Evolutionary conservation across 2,888 invertebrate species (phyloP), one percentile per base, ranked within the genome.

Genomic region (Cryptus armator): DNA sequence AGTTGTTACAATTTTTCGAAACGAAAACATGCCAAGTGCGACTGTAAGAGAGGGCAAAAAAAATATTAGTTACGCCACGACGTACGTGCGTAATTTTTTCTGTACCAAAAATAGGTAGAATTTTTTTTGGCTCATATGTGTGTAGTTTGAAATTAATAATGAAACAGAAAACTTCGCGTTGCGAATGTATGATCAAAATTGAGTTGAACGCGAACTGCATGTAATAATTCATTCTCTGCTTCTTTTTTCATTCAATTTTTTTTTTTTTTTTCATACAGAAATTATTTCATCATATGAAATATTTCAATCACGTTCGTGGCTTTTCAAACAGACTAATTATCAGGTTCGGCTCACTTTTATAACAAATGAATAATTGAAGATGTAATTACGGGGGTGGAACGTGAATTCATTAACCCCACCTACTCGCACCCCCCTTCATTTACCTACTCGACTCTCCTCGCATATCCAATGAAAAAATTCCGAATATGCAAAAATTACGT

Each of bases 251-350:
- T 37, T 37, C 37, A 7, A 37, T 48, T 48, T 51, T 68, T 2
- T 48, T 37, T 51, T 51, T 53, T 53, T 59, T 72, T 44, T 59
- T 10, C 59, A 4, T 14, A 59, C 12, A 59, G 24, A 59, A 59
- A 59, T 29, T 29, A 0, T n/a, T 59, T 24, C 14, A 29, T 14
- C n/a, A 29, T 32, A 32, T 14, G 6, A 24, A 44, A 10, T 32
- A 59, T n/a, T 10, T n/a, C 74, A 29, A 32, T 62, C 56, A n/a
- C 29, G n/a, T n/a, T 46, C 16, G 46, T n/a, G 46, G 10, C 12
- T 24, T 48, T n/a, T 3, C n/a, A 70, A 29, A 48, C 56, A 56
- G 19, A 59, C n/a, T 46, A 16, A 32, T 68, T 68, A 78, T 46
- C 56, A n/a, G 68, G 12, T 29, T 44, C n/a, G 10, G 51, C 29